A percentile compares a stretch with the other conserved stretches of the same genome.
These are phyloP conservation scores for Eupithecia pulchellata DNA, from an alignment of 2,888 invertebrate genomes.

Conservation along the genomic window DNA sequence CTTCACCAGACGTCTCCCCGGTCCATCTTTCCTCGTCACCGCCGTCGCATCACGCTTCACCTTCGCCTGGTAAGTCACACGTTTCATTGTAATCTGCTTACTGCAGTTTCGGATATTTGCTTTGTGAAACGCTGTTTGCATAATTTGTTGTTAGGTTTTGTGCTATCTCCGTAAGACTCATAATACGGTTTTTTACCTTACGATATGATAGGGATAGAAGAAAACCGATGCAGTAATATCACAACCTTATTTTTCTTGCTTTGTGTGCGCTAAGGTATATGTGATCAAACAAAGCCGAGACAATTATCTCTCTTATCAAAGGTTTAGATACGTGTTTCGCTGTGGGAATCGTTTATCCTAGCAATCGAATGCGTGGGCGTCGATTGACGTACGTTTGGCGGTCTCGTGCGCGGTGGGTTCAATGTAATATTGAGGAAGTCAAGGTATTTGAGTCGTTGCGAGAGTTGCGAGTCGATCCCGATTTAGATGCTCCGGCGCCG, in stretches of 20 bases:
- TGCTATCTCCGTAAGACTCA: constrained; percentile 58
- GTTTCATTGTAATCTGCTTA: background rate
- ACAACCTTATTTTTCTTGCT: constrained; percentile 2
- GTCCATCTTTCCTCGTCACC: constrained; percentile 68
- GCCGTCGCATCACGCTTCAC: constrained; percentile 61
- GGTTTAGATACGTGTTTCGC: constrained; percentile 39
- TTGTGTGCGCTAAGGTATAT: background rate
- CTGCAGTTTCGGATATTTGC: constrained; percentile 36
- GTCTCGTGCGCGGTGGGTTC: constrained; percentile 80
- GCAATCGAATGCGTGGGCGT: constrained; percentile 72
- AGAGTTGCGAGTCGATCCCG: constrained; percentile 84
- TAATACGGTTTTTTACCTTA: constrained; percentile 45
- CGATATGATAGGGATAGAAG: background rate
- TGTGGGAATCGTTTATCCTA: constrained; percentile 60
- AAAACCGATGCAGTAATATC: background rate
- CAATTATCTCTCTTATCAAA: constrained; percentile 18
- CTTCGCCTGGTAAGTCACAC: constrained; percentile 71
- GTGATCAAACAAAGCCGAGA: background rate
- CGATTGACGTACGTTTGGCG: constrained; percentile 81
- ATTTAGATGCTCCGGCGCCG: constrained; percentile 84
- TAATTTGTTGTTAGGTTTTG: constrained; percentile 65
- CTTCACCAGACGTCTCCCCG: constrained; percentile 73
- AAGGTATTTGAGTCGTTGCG: constrained; percentile 85
- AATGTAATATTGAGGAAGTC: constrained; percentile 86
- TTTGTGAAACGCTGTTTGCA: constrained; percentile 48